Conservation (phyloP, 2,888 invertebrate genomes). For the Priocnemis perturbator region DNA sequence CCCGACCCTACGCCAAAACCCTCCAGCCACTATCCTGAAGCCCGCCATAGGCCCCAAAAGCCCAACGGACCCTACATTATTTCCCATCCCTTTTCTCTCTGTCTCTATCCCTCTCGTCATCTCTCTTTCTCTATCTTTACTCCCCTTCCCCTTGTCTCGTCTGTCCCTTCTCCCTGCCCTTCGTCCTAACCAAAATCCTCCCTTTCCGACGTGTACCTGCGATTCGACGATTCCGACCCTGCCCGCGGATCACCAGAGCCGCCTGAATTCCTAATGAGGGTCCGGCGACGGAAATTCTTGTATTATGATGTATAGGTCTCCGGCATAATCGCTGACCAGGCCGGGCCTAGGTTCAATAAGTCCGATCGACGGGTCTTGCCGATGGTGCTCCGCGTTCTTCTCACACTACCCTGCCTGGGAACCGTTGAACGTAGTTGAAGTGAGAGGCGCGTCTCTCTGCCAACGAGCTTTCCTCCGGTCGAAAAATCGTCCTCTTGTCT, state of each 20-base stretch:
- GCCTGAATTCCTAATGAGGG: constrained; percentile 38
- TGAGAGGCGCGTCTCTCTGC: too few species aligned
- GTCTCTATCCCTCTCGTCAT: not conserved
- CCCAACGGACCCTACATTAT: constrained; percentile 10
- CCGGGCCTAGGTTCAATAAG: too few species aligned
- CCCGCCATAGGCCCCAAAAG: constrained; percentile 3
- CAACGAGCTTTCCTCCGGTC: too few species aligned
- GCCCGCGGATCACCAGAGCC: constrained; percentile 19
- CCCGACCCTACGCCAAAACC: constrained; percentile 7
- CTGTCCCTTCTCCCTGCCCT: not conserved
- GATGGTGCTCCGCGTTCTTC: too few species aligned
- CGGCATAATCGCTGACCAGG: too few species aligned
- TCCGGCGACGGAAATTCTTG: not conserved
- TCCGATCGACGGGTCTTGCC: too few species aligned
- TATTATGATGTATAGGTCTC: too few species aligned
- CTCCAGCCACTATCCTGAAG: not conserved
- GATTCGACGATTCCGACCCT: constrained; percentile 25
- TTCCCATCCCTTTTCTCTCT: not conserved
- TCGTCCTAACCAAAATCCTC: constrained; percentile 35
- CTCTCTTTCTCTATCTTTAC: not conserved
- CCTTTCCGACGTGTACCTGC: constrained; percentile 13
- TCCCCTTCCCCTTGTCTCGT: too few species aligned
- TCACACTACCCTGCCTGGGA: too few species aligned
- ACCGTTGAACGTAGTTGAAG: too few species aligned
- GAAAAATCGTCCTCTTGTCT: too few species aligned